These are phyloP conservation scores for Intellagama lesueurii DNA, from an alignment of 2,797 vertebrate genomes.

Conservation along the genomic window DNA sequence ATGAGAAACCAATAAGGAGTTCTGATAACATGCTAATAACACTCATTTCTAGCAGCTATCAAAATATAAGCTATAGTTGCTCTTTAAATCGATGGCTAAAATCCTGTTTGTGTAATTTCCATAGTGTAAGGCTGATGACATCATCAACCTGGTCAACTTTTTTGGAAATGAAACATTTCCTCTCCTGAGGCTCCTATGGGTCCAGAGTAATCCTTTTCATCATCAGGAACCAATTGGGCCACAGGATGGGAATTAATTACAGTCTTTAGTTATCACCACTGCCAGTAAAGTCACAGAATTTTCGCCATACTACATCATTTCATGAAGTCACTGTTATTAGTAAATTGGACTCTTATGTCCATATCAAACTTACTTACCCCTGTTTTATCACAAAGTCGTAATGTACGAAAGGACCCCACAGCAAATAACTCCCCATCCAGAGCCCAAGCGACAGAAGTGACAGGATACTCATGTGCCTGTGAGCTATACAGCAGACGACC, in stretches of 20 bases:
- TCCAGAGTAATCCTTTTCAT: no score
- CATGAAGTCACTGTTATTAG: not conserved
- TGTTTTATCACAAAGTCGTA: constrained; percentile 95
- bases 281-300: not conserved
- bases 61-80: rapidly evolving
- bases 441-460: constrained; percentile 94
- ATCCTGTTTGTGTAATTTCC: not conserved
- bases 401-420: constrained; percentile 93
- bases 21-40: no score
- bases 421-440: constrained; percentile 93
- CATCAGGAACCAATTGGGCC: no score
- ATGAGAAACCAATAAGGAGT: not conserved
- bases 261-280: no score
- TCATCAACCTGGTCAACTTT: no score
- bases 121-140: not conserved
- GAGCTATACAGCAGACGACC: constrained; percentile 88
- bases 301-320: not conserved
- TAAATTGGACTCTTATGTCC: not conserved
- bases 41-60: no score
- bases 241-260: not conserved
- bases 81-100: no score
- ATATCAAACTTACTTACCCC: constrained; percentile 87
- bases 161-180: no score
- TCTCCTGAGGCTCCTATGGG: no score
- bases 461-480: constrained; percentile 87